phyloP scores from a whole-genome alignment of 2,888 invertebrate genomes.

The Xestoiulus laeticollis region DNA sequence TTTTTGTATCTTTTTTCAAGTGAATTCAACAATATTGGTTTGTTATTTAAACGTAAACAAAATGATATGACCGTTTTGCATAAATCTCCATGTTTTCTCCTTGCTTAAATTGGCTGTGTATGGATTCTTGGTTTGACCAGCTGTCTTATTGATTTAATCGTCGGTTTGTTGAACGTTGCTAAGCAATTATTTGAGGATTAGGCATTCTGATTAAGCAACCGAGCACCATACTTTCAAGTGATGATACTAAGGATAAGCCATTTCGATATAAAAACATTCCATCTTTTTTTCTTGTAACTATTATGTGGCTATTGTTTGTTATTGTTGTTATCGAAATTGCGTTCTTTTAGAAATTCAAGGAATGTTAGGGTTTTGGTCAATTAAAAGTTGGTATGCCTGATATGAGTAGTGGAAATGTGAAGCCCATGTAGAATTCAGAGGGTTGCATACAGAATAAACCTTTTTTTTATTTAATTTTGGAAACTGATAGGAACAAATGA shows the following conservation, averaged over 20 bases:
- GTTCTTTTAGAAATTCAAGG: not conserved
- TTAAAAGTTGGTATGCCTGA: not conserved
- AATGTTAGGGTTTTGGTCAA: not conserved
- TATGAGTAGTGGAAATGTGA: not conserved
- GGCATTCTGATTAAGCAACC: slow-evolving; percentile 4
- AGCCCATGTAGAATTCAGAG: not conserved
- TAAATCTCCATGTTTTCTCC: not conserved
- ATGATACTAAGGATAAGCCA: slow-evolving; percentile 1
- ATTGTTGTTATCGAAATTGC: not conserved
- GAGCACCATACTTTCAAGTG: not conserved
- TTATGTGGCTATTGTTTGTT: not conserved
- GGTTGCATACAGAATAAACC: too few relatives aligned
- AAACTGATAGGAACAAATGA: too few relatives aligned
- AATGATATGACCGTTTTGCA: not conserved
- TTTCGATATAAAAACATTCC: not conserved
- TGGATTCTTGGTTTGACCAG: not conserved
- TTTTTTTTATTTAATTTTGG: too few relatives aligned
- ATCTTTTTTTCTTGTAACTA: not conserved
- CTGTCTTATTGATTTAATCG: slow-evolving; percentile 31
- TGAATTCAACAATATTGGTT: not conserved
- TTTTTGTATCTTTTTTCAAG: not conserved
- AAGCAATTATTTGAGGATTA: slow-evolving; percentile 43
- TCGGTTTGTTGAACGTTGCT: slow-evolving; percentile 31
- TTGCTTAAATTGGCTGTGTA: not conserved
- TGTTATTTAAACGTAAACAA: not conserved